A percentile compares a stretch with the other conserved stretches of the same genome.
Conservation (phyloP, 2,888 invertebrate species). For the Escarpia spicata region DNA sequence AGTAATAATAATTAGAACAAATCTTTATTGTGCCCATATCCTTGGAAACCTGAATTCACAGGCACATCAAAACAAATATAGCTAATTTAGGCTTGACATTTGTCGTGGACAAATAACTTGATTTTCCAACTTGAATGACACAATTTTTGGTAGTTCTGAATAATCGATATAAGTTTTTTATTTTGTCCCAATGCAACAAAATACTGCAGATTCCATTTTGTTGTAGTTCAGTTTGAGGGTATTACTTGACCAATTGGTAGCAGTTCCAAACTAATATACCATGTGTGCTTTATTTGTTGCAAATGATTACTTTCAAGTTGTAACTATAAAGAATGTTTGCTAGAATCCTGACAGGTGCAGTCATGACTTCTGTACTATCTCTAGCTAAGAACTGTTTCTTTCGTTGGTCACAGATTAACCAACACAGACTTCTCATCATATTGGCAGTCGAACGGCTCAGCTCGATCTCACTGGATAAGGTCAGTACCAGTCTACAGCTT, state of each 20-base stretch:
- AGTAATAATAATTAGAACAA: too few relatives aligned
- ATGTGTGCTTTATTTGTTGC: neutral
- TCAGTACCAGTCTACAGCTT: conserved; percentile 33
- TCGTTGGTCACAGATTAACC: neutral
- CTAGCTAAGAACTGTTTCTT: neutral
- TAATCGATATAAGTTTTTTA: neutral
- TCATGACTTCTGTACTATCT: neutral
- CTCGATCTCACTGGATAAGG: conserved; percentile 63
- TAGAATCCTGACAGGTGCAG: neutral
- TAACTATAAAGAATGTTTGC: too few relatives aligned
- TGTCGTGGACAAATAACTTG: neutral
- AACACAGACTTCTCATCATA: conserved; percentile 50
- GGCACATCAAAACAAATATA: too few relatives aligned
- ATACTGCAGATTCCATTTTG: too few relatives aligned
- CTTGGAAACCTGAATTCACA: too few relatives aligned
- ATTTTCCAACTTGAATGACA: neutral
- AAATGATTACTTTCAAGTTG: neutral
- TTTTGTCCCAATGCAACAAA: neutral
- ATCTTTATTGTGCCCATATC: too few relatives aligned
- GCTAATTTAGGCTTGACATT: neutral
- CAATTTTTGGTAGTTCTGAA: neutral
- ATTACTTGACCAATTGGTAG: neutral
- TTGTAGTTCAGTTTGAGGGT: neutral
- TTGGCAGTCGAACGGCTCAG: conserved; percentile 65
- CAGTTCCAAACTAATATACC: neutral